Evolutionary conservation across 2,113 vertebrate species (phyloP).

Genomic region (Ursus arctos): DNA sequence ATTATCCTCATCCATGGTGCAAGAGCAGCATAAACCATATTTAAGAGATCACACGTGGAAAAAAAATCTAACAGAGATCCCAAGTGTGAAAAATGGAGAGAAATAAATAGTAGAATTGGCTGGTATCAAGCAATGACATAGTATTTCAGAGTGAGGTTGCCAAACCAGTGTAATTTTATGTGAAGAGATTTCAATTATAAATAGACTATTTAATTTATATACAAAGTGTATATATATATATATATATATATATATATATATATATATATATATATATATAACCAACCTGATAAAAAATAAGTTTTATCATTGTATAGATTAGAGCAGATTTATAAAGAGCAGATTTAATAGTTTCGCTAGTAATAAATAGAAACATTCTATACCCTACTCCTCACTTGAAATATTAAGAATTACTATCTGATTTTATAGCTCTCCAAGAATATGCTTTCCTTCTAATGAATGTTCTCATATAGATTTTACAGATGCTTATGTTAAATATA

Average conservation of each 20-base stretch:
- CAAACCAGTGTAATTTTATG: neutral
- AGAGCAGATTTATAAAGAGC: neutral
- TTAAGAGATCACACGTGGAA: neutral
- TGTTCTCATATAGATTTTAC: conserved; percentile 69
- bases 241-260: neutral
- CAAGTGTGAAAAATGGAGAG: neutral
- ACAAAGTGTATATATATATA: neutral
- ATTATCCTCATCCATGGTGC: neutral
- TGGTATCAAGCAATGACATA: neutral
- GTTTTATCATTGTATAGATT: neutral
- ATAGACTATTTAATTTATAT: neutral
- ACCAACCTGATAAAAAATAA: neutral
- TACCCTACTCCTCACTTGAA: neutral
- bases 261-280: too few species aligned
- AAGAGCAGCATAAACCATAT: neutral
- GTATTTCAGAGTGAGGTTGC: neutral
- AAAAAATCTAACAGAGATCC: neutral
- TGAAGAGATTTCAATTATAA: neutral
- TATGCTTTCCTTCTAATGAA: conserved; percentile 61
- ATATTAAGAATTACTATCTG: conserved; percentile 52
- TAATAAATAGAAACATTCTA: conserved; percentile 60
- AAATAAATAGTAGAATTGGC: neutral
- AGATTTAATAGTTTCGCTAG: conserved; percentile 4
- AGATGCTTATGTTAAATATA: conserved; percentile 78
- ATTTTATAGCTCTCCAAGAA: conserved; percentile 76